phyloP scores from a whole-genome alignment of 2,888 invertebrate genomes.

The Zhuqinia jingwanae region DNA sequence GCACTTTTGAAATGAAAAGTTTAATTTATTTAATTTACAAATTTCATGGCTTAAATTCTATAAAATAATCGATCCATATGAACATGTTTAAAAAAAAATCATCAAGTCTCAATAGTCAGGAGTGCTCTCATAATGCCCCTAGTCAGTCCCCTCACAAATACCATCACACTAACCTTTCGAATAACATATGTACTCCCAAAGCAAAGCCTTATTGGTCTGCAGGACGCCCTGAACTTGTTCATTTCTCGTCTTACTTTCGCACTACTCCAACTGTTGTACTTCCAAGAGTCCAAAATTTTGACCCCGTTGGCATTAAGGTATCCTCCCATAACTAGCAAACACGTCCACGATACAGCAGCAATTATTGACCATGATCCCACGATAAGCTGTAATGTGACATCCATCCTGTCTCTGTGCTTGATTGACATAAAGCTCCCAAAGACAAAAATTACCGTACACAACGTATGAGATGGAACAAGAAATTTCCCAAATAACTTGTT shows the following conservation, averaged over 20 bases:
- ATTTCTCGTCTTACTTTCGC: background rate
- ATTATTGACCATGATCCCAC: background rate
- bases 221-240: slow-evolving; percentile 41
- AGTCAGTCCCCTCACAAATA: no score
- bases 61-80: no score
- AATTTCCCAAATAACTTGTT: background rate
- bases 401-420: slow-evolving; percentile 6
- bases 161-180: no score
- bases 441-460: background rate
- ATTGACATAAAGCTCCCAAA: background rate
- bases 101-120: no score
- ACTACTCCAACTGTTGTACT: background rate
- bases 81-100: no score
- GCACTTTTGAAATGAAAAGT: no score
- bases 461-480: slow-evolving; percentile 6
- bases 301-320: slow-evolving; percentile 5
- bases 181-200: no score
- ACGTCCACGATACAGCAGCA: background rate
- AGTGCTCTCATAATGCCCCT: no score
- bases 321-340: slow-evolving; percentile 1
- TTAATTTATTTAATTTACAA: no score
- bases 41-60: no score
- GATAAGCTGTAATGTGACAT: background rate
- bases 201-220: slow-evolving; percentile 21
- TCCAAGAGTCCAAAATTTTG: slow-evolving; percentile 19